Percentiles rank a stretch among this genome's conserved stretches.
Conservation (phyloP, 2,888 invertebrate genomes). For the Parascotia fuliginaria region DNA sequence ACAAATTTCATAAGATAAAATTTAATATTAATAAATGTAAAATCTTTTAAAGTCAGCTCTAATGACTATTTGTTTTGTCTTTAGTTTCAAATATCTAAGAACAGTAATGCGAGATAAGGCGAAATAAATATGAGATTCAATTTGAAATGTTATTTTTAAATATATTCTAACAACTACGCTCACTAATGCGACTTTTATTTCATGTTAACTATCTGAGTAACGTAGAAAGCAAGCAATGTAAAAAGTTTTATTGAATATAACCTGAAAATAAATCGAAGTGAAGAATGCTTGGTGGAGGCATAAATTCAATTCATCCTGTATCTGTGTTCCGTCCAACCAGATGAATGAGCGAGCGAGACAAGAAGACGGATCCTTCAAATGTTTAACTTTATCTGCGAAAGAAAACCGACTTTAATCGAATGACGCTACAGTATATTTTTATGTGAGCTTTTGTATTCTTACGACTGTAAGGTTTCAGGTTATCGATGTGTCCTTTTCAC, state of each 20-base stretch:
- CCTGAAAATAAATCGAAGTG: constrained; percentile 53
- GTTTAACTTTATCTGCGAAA: constrained; percentile 40
- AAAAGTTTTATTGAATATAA: constrained; percentile 41
- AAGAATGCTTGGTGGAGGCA: constrained; percentile 57
- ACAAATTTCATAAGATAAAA: no score
- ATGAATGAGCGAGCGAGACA: constrained; percentile 72
- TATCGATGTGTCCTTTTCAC: constrained; percentile 76
- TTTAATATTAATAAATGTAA: no score
- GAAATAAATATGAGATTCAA: constrained; percentile 32
- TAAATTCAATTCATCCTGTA: constrained; percentile 82
- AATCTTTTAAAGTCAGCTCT: background rate
- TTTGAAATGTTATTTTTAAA: background rate
- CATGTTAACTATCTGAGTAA: background rate
- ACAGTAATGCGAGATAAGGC: constrained; percentile 39
- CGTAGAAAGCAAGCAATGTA: constrained; percentile 37
- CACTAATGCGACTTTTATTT: constrained; percentile 24
- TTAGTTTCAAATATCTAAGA: constrained; percentile 37
- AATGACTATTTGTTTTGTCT: constrained; percentile 3
- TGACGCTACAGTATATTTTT: constrained; percentile 36
- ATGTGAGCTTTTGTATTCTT: constrained; percentile 36
- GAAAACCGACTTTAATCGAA: constrained; percentile 25
- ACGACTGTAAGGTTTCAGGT: constrained; percentile 48
- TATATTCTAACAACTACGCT: background rate
- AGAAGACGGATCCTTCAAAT: constrained; percentile 73
- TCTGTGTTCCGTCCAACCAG: constrained; percentile 78